These are phyloP conservation scores for Coremacera marginata DNA, from an alignment of 2,888 invertebrate species.

Conservation along the genomic window DNA sequence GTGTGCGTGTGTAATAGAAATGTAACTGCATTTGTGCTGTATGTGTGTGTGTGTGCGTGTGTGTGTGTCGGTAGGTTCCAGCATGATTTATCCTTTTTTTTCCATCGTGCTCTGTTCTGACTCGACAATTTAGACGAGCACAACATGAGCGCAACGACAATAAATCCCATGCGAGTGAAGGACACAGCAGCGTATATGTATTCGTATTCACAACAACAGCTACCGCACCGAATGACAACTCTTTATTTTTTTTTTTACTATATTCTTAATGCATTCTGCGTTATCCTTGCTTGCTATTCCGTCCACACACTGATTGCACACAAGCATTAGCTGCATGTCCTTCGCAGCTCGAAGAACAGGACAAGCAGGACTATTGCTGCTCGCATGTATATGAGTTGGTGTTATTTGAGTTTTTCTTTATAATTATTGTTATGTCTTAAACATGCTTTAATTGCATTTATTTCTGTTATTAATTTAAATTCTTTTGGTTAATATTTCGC, in stretches of 20 bases:
- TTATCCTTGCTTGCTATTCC: background rate
- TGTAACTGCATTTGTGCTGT: background rate
- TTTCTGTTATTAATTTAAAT: background rate
- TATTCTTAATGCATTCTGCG: constrained; percentile 27
- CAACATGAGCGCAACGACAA: constrained; percentile 13
- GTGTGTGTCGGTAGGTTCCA: constrained; percentile 9
- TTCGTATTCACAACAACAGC: background rate
- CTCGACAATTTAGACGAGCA: background rate
- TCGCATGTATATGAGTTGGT: background rate
- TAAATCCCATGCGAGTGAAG: constrained; percentile 22
- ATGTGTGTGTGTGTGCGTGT: background rate
- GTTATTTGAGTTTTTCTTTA: background rate
- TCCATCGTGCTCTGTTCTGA: background rate
- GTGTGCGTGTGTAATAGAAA: background rate
- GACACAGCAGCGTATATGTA: background rate
- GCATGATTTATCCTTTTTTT: constrained; percentile 29
- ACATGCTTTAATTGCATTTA: background rate
- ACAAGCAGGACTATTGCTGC: background rate
- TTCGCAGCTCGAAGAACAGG: background rate
- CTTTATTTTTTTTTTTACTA: background rate
- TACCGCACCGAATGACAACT: constrained; percentile 4
- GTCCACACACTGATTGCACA: background rate
- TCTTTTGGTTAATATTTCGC: background rate
- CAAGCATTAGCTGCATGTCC: constrained; percentile 25
- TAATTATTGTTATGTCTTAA: background rate